Percentiles rank a stretch among this genome's conserved stretches.
These are phyloP conservation scores for Glareola pratincola DNA, from an alignment of 2,113 vertebrate species.

Conservation along the genomic window DNA sequence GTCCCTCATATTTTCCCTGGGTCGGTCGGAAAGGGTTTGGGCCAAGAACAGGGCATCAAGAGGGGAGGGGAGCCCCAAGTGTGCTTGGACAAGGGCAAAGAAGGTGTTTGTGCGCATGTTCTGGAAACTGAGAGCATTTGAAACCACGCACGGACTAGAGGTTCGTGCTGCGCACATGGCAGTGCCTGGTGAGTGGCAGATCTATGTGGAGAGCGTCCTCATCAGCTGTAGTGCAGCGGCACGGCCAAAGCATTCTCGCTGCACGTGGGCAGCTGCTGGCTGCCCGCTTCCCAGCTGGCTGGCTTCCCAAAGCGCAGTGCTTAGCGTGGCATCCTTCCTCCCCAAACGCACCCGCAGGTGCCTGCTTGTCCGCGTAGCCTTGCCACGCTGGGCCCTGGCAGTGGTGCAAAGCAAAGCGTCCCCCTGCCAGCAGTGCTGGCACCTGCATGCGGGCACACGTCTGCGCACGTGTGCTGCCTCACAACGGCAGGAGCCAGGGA, in stretches of 20 bases:
- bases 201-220: not conserved
- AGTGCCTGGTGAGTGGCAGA: not conserved
- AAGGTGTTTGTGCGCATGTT: not conserved
- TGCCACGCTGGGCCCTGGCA: not conserved
- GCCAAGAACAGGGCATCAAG: not conserved
- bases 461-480: fast-evolving
- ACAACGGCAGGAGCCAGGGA: not conserved
- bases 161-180: fast-evolving
- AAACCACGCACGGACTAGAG: not conserved
- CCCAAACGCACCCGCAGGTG: fast-evolving
- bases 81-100: not conserved
- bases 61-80: not conserved
- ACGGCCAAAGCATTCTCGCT: not conserved
- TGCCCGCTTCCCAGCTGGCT: not conserved
- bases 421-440: not conserved
- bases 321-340: fast-evolving
- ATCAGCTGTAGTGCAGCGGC: not conserved
- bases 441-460: fast-evolving
- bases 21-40: not conserved
- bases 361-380: not conserved
- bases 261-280: not conserved
- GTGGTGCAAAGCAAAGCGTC: fast-evolving
- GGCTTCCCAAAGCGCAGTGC: fast-evolving
- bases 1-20: not conserved
- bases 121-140: not conserved